Percentiles rank a stretch among this genome's conserved stretches.
phyloP scores from a whole-genome alignment of 2,888 invertebrate species.

The Melinaea marsaeus region DNA sequence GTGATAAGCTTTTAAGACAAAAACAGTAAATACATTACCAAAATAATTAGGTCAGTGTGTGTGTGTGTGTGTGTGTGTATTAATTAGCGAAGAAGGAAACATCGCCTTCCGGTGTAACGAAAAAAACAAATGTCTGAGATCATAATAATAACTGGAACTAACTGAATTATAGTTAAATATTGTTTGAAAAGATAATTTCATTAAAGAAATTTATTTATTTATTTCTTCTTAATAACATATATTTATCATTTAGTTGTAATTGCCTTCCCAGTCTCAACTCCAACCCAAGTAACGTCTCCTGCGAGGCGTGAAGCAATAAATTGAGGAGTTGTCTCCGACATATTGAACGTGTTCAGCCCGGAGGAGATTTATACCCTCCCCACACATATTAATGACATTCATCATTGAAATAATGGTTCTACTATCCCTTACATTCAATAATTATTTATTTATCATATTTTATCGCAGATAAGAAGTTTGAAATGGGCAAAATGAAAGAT shows the following conservation, averaged over 20 bases:
- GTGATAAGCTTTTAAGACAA: background rate
- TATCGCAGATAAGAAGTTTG: too few relatives aligned
- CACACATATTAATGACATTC: background rate
- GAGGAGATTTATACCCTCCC: background rate
- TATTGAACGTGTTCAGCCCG: background rate
- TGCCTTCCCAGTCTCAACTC: too few relatives aligned
- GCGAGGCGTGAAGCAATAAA: conserved; percentile 31
- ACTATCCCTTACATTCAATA: background rate
- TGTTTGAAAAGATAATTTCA: too few relatives aligned
- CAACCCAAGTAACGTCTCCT: conserved; percentile 6
- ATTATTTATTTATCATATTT: too few relatives aligned
- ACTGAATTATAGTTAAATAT: too few relatives aligned
- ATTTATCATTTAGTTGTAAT: too few relatives aligned
- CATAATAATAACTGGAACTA: too few relatives aligned
- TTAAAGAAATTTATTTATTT: too few relatives aligned
- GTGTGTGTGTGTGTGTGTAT: background rate
- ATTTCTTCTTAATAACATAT: too few relatives aligned
- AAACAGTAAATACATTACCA: background rate
- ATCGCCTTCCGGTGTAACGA: background rate
- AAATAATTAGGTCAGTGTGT: background rate
- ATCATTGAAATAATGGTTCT: background rate
- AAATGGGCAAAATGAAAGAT: too few relatives aligned
- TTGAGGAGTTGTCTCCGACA: conserved; percentile 17
- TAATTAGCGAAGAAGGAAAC: background rate
- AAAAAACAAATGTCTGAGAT: background rate